Percentiles rank a stretch among this genome's conserved stretches.
Conservation (phyloP, 2,113 vertebrate genomes). For the Boleophthalmus pectinirostris region DNA sequence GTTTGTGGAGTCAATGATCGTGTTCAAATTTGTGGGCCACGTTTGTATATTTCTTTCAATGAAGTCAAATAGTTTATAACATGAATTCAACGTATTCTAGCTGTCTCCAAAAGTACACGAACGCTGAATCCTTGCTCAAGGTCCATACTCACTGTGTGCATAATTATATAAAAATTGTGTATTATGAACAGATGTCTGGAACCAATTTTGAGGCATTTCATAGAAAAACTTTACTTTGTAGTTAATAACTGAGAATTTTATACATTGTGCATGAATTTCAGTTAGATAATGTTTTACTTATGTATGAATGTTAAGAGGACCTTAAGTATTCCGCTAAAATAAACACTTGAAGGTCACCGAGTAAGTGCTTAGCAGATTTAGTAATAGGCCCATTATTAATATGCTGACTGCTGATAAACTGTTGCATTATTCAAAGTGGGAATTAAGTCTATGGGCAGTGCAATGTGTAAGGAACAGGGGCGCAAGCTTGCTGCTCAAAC, state of each 20-base stretch:
- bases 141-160: no score
- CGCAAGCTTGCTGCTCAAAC: slow-evolving; percentile 34
- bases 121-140: no score
- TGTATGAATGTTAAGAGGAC: not conserved
- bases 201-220: not conserved
- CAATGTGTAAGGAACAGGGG: not conserved
- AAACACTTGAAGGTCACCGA: slow-evolving; percentile 60
- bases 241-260: not conserved
- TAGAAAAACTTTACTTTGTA: not conserved
- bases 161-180: not conserved
- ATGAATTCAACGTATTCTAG: no score
- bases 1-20: no score
- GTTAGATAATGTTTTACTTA: not conserved
- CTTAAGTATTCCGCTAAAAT: slow-evolving; percentile 29
- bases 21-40: no score
- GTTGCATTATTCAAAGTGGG: slow-evolving; percentile 2
- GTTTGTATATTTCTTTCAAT: no score
- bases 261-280: not conserved
- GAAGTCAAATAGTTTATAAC: no score
- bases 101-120: no score
- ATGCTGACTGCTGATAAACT: not conserved
- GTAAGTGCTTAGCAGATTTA: slow-evolving; percentile 8
- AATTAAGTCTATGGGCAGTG: not conserved
- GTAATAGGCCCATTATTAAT: slow-evolving; percentile 7
- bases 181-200: not conserved